These are phyloP conservation scores for Drosophila biarmipes DNA, from an alignment of 1,140 invertebrate species.

Conservation along the genomic window DNA sequence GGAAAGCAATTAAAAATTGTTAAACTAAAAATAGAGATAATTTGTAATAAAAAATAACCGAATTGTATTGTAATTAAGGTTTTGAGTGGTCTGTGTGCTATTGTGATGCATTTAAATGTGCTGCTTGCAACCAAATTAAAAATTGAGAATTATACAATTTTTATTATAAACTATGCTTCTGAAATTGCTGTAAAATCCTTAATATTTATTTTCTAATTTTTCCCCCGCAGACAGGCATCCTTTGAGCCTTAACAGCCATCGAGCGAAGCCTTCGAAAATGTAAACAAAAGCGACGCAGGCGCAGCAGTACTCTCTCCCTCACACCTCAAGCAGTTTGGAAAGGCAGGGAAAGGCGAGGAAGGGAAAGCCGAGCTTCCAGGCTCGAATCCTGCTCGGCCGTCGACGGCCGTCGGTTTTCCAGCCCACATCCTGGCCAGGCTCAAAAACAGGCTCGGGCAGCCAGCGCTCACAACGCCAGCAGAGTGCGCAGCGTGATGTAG, in stretches of 20 bases:
- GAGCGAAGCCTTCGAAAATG: constrained; percentile 65
- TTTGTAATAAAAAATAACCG: too few species aligned
- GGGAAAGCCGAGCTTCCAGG: constrained; percentile 40
- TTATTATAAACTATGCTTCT: too few species aligned
- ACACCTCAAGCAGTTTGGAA: constrained; percentile 30
- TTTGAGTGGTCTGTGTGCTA: too few species aligned
- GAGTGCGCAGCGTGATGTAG: constrained; percentile 64
- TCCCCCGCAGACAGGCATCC: constrained; percentile 43
- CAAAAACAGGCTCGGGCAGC: constrained; percentile 17
- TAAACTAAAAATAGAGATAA: too few species aligned
- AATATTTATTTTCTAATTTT: background rate
- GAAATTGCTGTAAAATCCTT: background rate
- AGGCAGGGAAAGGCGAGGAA: background rate
- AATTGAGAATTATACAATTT: too few species aligned
- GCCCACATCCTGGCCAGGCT: constrained; percentile 36
- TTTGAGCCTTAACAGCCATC: constrained; percentile 46
- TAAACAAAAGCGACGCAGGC: constrained; percentile 78
- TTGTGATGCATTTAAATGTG: too few species aligned
- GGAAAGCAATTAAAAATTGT: too few species aligned
- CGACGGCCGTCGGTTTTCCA: constrained; percentile 32
- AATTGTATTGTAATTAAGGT: too few species aligned
- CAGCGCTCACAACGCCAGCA: constrained; percentile 60
- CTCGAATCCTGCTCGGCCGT: constrained; percentile 10
- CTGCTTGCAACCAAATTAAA: too few species aligned
- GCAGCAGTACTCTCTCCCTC: constrained; percentile 59